Conservation (phyloP, 2,113 vertebrate genomes). For the Delphinus delphis region DNA sequence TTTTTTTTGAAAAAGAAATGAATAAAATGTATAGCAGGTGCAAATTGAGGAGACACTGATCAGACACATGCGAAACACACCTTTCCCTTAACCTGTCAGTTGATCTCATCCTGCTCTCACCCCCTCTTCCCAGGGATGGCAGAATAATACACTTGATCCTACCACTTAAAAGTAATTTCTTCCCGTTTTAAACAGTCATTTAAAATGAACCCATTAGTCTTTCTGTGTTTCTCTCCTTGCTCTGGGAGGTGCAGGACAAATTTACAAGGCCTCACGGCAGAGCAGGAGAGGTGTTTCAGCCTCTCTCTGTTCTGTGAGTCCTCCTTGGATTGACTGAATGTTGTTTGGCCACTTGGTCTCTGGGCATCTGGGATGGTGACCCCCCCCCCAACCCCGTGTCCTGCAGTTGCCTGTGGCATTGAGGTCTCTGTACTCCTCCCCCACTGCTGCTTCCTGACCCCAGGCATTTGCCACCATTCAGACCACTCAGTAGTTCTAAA, state of each 20-base stretch:
- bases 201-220: background rate
- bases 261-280: background rate
- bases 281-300: background rate
- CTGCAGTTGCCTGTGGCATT: background rate
- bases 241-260: background rate
- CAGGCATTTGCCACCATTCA: background rate
- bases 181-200: background rate
- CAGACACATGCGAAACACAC: background rate
- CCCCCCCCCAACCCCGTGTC: background rate
- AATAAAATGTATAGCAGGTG: background rate
- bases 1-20: background rate
- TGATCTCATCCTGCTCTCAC: background rate
- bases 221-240: background rate
- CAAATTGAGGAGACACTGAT: background rate
- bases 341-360: background rate
- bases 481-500: background rate
- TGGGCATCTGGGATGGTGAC: background rate
- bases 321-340: background rate
- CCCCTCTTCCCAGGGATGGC: background rate
- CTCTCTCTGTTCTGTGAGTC: background rate
- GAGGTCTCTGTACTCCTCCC: background rate
- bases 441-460: background rate
- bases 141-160: slow-evolving; percentile 19
- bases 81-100: background rate
- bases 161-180: background rate